Evolutionary conservation across 2,113 vertebrate species (phyloP).

Genomic region (Bubalus kerabau): DNA sequence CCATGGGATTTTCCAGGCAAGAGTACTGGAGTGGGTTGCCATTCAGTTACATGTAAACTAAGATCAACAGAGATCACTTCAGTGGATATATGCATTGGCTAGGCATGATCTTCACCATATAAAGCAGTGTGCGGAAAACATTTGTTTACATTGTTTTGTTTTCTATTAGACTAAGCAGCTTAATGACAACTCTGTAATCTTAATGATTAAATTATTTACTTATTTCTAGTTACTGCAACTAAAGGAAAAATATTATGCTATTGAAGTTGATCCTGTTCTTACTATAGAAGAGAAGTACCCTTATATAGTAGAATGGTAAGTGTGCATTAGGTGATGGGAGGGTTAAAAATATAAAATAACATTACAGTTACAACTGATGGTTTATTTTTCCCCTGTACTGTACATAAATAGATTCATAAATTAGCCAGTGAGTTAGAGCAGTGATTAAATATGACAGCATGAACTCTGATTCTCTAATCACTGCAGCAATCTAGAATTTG

Average conservation of each 20-base stretch:
- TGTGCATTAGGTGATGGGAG: background rate
- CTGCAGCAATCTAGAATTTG: background rate
- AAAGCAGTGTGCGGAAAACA: background rate
- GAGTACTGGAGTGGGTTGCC: background rate
- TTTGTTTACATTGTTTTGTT: background rate
- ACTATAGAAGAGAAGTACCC: conserved; percentile 95
- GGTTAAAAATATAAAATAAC: background rate
- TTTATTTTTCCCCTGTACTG: background rate
- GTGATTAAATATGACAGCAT: background rate
- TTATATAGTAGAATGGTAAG: conserved; percentile 98
- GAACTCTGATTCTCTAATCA: background rate
- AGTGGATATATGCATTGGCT: background rate
- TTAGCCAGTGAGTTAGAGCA: background rate
- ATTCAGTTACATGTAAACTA: background rate
- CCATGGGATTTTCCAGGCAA: background rate
- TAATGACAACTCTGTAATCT: background rate
- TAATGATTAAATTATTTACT: background rate
- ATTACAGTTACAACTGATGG: background rate
- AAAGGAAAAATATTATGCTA: conserved; percentile 95
- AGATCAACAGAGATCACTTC: background rate
- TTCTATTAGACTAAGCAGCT: background rate
- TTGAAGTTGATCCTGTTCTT: conserved; percentile 94
- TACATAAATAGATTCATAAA: background rate
- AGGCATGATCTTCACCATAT: background rate
- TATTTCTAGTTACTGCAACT: conserved; percentile 87